phyloP scores from a whole-genome alignment of 2,888 invertebrate genomes.

The Hofmannophila pseudospretella region DNA sequence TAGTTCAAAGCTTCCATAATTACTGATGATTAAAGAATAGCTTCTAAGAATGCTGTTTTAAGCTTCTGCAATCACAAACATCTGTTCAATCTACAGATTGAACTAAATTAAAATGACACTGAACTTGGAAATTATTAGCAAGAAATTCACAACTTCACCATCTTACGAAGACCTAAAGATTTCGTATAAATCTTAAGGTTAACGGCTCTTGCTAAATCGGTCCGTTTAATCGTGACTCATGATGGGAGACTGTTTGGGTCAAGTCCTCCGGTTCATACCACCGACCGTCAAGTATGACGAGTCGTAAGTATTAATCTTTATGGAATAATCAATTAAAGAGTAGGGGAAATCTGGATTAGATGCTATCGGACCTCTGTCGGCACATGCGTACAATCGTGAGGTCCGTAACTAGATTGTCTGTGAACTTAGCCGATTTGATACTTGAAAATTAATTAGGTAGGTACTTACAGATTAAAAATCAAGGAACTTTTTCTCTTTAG shows the following conservation, averaged over 20 bases:
- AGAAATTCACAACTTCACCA: slow-evolving; percentile 29
- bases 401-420: slow-evolving; percentile 52
- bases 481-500: no score
- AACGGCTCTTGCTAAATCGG: slow-evolving; percentile 29
- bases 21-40: no score
- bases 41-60: no score
- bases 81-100: slow-evolving; percentile 22
- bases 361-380: slow-evolving; percentile 67
- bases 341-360: slow-evolving; percentile 71
- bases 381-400: slow-evolving; percentile 62
- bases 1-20: no score
- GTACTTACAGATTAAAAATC: no score
- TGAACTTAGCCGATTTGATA: slow-evolving; percentile 36
- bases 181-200: slow-evolving; percentile 9
- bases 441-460: slow-evolving; percentile 18
- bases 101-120: slow-evolving; percentile 43
- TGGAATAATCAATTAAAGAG: slow-evolving; percentile 73
- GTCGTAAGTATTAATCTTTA: slow-evolving; percentile 70
- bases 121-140: slow-evolving; percentile 47
- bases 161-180: slow-evolving; percentile 18
- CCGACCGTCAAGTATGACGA: slow-evolving; percentile 62
- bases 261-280: slow-evolving; percentile 47
- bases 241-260: slow-evolving; percentile 47
- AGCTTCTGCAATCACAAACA: neutral
- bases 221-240: slow-evolving; percentile 40